Evolutionary conservation across 2,888 invertebrate genomes (phyloP), one percentile per base, ranked within the genome.

Genomic region (Pomacea canaliculata): DNA sequence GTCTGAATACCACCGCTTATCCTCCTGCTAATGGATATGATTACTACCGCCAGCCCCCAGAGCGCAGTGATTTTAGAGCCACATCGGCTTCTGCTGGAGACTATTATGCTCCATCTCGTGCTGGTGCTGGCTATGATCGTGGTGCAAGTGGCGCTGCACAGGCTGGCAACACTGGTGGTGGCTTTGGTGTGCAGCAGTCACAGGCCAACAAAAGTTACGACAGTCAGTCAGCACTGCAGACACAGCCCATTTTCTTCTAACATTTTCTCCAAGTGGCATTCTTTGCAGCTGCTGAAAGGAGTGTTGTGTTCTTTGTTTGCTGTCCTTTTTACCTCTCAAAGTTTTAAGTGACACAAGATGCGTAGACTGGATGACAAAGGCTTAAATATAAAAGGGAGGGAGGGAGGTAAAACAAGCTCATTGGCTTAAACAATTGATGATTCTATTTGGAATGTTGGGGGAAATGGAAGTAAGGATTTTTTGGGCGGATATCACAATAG

Each of bases 1-100:
- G 75, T 76, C 81, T 59, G 77, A 76, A 59, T 71, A 72, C 49
- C 59, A 78, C 51, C 63, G 73, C 46, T 60, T 76, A 60, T 77
- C 76, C 59, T 70, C 80, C 75, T 23, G 79, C 84, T 48, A 82
- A 82, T 73, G 84, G 84, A 37, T 76, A 79, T 48, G 83, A 81
- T 65, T 80, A 76, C 48, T 80, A 77, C 76, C 72, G 77, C 60
- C 73, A 77, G 68, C 73, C 73, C 1, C 65, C 74, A 19, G 74
- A 80, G n/a, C 72, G 71, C 19, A 65, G 72, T n/a, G 23, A 23
- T 27, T 76, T 77, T n/a, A 65, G 77, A 23, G 69, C 75, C 12
- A 70, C 77, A 2, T 71, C 72, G 19, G 67, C 67, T 27, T 73
- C 65, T 27, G 69, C 73, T n/a, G 51, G 70, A 7, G 73, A 65